A percentile compares a stretch with the other conserved stretches of the same genome.
Conservation (phyloP, 2,888 invertebrate species). For the Epinotia nisella region DNA sequence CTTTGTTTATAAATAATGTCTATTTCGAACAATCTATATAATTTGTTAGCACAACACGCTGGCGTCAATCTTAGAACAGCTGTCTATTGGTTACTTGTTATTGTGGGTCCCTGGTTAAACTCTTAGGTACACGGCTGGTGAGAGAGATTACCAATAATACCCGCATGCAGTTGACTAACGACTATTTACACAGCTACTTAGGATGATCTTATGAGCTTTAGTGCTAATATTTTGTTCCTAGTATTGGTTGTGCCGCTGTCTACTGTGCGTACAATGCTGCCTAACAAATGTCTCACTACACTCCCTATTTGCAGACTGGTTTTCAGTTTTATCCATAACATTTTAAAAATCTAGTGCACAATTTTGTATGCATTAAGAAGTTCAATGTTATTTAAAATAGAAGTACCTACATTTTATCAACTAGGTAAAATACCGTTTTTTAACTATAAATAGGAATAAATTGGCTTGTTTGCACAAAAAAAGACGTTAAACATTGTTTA, state of each 20-base stretch:
- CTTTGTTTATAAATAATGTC: too few species aligned
- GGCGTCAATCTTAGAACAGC: neutral
- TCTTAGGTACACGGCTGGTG: neutral
- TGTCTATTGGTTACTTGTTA: neutral
- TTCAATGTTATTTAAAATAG: neutral
- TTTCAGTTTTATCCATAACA: neutral
- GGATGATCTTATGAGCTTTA: conserved; percentile 21
- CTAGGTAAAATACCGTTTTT: neutral
- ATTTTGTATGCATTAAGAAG: neutral
- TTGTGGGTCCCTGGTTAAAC: neutral
- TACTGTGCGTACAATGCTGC: conserved; percentile 12
- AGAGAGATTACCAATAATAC: neutral
- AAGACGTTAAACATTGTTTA: conserved; percentile 48
- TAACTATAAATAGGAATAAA: conserved; percentile 1
- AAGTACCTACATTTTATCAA: neutral
- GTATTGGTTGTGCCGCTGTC: conserved; percentile 14
- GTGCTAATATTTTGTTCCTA: conserved; percentile 26
- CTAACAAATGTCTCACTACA: neutral
- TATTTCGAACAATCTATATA: neutral
- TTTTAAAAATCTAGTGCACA: neutral
- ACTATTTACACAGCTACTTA: conserved; percentile 16
- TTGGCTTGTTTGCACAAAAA: neutral
- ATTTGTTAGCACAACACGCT: neutral
- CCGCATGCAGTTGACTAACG: conserved; percentile 10
- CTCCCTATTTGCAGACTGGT: neutral